Conservation (phyloP, 2,888 invertebrate genomes). For the Hemistola chrysoprasaria region DNA sequence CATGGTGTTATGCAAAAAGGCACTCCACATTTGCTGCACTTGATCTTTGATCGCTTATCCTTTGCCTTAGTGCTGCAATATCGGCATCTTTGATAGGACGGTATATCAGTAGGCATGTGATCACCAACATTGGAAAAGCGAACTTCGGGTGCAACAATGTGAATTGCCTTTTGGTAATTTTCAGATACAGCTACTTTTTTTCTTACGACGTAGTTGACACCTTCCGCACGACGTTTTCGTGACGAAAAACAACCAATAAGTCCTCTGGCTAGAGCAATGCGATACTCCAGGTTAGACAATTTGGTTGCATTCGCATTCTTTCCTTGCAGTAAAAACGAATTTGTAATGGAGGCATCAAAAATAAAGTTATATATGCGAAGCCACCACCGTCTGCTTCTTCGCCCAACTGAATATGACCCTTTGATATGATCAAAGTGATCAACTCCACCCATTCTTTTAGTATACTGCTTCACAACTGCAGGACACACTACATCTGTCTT, state of each 20-base stretch:
- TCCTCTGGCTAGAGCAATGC: slow-evolving; percentile 28
- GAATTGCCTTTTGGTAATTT: slow-evolving; percentile 24
- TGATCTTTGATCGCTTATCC: slow-evolving; percentile 15
- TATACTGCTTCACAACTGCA: slow-evolving; percentile 28
- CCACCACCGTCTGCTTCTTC: slow-evolving; percentile 33
- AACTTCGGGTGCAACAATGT: slow-evolving; percentile 20
- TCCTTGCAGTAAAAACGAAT: slow-evolving; percentile 29
- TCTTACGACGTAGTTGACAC: slow-evolving; percentile 21
- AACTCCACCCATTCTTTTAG: slow-evolving; percentile 32
- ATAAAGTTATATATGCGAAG: slow-evolving; percentile 32
- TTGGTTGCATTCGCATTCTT: slow-evolving; percentile 23
- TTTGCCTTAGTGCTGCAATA: slow-evolving; percentile 22
- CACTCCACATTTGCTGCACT: slow-evolving; percentile 16
- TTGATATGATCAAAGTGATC: slow-evolving; percentile 2
- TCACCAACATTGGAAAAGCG: slow-evolving; percentile 24
- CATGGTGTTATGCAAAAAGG: slow-evolving; percentile 21
- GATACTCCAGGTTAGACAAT: slow-evolving; percentile 29
- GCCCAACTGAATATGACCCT: slow-evolving; percentile 28
- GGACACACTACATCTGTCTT: slow-evolving; percentile 17
- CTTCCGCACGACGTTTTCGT: slow-evolving; percentile 24
- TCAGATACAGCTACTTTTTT: slow-evolving; percentile 22
- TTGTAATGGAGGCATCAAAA: slow-evolving; percentile 29
- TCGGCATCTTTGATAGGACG: slow-evolving; percentile 24
- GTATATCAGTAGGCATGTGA: slow-evolving; percentile 22
- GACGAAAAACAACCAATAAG: slow-evolving; percentile 26